These are phyloP conservation scores for Rhineura floridana DNA, from an alignment of 2,113 vertebrate species.

Conservation along the genomic window DNA sequence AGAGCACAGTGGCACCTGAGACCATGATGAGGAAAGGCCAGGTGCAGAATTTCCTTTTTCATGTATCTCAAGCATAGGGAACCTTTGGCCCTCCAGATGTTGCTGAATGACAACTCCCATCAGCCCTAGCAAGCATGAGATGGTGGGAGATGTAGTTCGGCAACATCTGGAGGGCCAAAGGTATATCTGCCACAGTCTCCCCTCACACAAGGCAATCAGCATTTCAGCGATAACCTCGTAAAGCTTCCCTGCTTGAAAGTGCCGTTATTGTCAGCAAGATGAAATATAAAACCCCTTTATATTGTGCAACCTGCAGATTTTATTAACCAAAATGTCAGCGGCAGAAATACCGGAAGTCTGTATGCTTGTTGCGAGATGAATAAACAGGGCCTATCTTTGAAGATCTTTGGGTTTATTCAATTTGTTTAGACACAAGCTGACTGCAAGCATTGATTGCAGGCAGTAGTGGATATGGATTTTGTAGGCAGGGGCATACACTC, in stretches of 20 bases:
- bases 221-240: constrained; percentile 33
- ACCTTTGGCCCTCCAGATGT: too few species aligned
- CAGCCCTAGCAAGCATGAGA: too few species aligned
- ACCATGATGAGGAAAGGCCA: too few species aligned
- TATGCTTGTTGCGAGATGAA: constrained; percentile 77
- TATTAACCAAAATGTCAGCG: constrained; percentile 80
- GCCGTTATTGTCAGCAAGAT: constrained; percentile 73
- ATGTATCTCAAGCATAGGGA: too few species aligned
- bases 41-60: too few species aligned
- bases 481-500: not conserved
- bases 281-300: constrained; percentile 78
- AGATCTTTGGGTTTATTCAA: constrained; percentile 71
- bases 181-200: not conserved
- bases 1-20: too few species aligned
- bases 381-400: constrained; percentile 68
- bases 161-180: too few species aligned
- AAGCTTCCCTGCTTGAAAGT: constrained; percentile 61
- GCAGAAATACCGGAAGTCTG: constrained; percentile 71
- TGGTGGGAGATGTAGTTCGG: too few species aligned
- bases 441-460: constrained; percentile 70
- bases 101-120: too few species aligned
- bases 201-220: not conserved
- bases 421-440: constrained; percentile 73
- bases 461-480: constrained; percentile 73
- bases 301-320: constrained; percentile 73